Base-by-base conservation (phyloP, 2,113 vertebrate species). In the Centropus bengalensis region DNA sequence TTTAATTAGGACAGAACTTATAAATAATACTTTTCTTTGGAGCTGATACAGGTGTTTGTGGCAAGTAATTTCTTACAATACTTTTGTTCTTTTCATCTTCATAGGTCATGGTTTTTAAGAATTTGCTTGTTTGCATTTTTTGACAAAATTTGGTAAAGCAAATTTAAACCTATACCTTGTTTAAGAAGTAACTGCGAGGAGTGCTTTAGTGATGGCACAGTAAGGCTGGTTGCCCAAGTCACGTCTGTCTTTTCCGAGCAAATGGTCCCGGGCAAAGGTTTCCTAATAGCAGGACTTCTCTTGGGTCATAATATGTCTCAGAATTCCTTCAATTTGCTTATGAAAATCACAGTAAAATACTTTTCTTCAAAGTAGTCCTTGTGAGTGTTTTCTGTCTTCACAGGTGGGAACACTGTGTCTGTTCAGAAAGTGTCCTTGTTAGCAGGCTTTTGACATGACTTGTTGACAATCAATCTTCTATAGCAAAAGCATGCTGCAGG, bases 1-100 rank as follows among this genome's bases (percentile, higher is more conserved):
- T 96, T 92, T 94, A 93, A 95, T 95, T 96, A 91, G 91, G 95
- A 74, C 10, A 55, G 62, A 66, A 44, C 26, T 74, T 91, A 83
- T 23, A 86, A 93, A 86, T 78, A 89, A 62, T 73, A 88, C 28
- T 87, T 42, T 4, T 3, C 38, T 54, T 14, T 75, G 40, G 23
- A 89, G 33, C 59, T 74, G 55, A 81, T 92, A 55, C 14, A 49
- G 51, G 16, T 78, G 23, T 78, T 92, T 95, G 38, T 76, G 49
- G 73, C 30, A 82, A 90, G 86, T 63, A 33, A 49, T 64, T 88
- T 81, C 32, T 38, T 49, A 20, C 52, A 59, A 5, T 66, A n/a
- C 4, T 24, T 71, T 63, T 81, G 44, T 77, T 28, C 22, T 76
- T 94, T 64, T 89, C 64, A 30, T 78, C 12, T 91, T 78, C 56